A percentile compares a stretch with the other conserved stretches of the same genome.
These are phyloP conservation scores for Brachionus asplanchnoidis DNA, from an alignment of 1,140 invertebrate species.

Conservation along the genomic window DNA sequence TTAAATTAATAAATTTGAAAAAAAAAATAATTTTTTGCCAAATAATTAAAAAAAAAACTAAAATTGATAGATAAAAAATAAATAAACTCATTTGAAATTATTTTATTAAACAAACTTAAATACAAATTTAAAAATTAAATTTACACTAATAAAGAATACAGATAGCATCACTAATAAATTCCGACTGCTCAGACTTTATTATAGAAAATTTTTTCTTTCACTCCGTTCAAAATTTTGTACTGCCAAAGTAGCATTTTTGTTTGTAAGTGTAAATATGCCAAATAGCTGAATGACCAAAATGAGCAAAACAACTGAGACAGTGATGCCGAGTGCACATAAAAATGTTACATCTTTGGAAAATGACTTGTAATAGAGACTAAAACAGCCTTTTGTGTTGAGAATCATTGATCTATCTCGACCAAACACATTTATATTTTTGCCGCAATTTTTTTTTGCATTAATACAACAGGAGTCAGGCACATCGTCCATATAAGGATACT, in stretches of 20 bases:
- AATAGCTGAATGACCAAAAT: neutral
- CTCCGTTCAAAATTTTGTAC: neutral
- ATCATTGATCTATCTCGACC: neutral
- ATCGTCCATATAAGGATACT: constrained; percentile 37
- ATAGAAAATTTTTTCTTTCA: neutral
- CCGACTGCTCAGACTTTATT: neutral
- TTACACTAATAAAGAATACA: neutral
- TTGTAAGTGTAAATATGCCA: neutral
- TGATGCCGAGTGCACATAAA: neutral
- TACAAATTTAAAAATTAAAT: neutral
- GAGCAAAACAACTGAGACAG: neutral
- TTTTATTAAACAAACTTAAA: no score
- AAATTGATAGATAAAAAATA: no score
- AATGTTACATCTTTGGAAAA: constrained; percentile 25
- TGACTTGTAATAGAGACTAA: neutral
- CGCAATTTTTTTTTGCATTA: neutral
- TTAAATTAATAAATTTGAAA: no score
- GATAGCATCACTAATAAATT: neutral
- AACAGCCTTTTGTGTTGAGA: constrained; percentile 32
- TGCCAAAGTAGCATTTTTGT: neutral
- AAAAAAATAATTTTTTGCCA: no score
- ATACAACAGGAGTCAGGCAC: constrained; percentile 37
- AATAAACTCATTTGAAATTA: no score
- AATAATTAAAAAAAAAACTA: no score
- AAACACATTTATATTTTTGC: constrained; percentile 39